Evolutionary conservation across 2,797 vertebrate species (phyloP), one percentile per base, ranked within the genome.

Genomic region (Leucoraja ocellata): DNA sequence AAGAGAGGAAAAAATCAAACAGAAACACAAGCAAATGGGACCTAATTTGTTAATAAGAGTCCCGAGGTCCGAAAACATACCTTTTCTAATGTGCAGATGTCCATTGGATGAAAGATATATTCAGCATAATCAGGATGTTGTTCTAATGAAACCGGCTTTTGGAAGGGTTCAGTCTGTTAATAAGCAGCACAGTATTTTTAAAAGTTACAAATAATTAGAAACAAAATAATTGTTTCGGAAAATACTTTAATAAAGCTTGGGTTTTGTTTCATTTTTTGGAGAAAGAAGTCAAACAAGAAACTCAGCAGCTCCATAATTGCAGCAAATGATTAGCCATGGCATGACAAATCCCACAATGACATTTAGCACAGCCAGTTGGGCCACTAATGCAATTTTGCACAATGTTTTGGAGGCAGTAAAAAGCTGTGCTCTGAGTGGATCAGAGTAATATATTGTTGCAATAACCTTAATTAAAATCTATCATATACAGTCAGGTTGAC

Each of bases 91-190:
- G 99, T 99, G 96, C 97, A 97, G 94, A 99, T 97, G 96, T 99
- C 99, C 99, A 99, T 99, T 93, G 98, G 97, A 95, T 99, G 98
- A 96, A 99, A 99, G 95, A 99, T 99, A 95, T 99, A 99, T 94
- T 99, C 99, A 93, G 99, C 97, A 95, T 99, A 99, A 97, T 99
- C 99, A 23, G 99, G 99, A 94, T 99, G 99, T 93, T 99, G 99
- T 94, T 99, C 99, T 95, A 99, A 95, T 36, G 98, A 98, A 94
- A 99, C 99, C 4, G 99, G 99, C 94, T 99, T 99, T 96, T 98
- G 98, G 97, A 99, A 99, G 88, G 98, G 98, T 94, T 99, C 99
- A 76, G 98, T 99, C 99, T 99, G 96, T 95, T 93, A 94, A 94
- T 91, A 94, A 94, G 86, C 90, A 36, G 74, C 21, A 93, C 23